phyloP scores from a whole-genome alignment of 2,797 vertebrate genomes.

The Antrozous pallidus region DNA sequence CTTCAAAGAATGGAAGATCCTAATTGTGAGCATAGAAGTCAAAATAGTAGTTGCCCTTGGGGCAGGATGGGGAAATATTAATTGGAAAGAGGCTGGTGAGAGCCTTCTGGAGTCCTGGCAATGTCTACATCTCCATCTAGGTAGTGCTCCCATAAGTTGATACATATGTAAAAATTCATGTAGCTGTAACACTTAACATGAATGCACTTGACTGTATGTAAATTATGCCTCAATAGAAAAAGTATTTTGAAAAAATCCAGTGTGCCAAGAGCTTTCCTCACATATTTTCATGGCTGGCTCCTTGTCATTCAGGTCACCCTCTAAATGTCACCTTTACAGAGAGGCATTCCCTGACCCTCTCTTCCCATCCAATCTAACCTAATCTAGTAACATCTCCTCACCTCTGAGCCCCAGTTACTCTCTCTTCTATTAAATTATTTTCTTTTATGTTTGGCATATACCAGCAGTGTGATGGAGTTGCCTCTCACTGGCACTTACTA shows the following conservation, averaged over 20 bases:
- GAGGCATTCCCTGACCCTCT: not conserved
- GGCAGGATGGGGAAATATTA: not conserved
- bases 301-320: not conserved
- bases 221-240: slow-evolving; percentile 5
- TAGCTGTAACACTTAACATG: not conserved
- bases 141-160: not conserved
- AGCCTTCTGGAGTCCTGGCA: not conserved
- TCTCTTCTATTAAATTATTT: not conserved
- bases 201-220: not conserved
- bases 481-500: not conserved
- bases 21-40: not conserved
- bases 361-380: not conserved
- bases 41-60: not conserved
- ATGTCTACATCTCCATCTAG: not conserved
- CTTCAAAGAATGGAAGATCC: not conserved
- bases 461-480: not conserved
- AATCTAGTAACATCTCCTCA: not conserved
- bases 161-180: not conserved
- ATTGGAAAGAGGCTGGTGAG: not conserved
- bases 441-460: not conserved
- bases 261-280: not conserved
- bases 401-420: not conserved
- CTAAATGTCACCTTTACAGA: not conserved
- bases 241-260: not conserved
- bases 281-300: not conserved